These are phyloP conservation scores for Ornithorhynchus anatinus DNA, from an alignment of 2,113 vertebrate species.

Conservation along the genomic window DNA sequence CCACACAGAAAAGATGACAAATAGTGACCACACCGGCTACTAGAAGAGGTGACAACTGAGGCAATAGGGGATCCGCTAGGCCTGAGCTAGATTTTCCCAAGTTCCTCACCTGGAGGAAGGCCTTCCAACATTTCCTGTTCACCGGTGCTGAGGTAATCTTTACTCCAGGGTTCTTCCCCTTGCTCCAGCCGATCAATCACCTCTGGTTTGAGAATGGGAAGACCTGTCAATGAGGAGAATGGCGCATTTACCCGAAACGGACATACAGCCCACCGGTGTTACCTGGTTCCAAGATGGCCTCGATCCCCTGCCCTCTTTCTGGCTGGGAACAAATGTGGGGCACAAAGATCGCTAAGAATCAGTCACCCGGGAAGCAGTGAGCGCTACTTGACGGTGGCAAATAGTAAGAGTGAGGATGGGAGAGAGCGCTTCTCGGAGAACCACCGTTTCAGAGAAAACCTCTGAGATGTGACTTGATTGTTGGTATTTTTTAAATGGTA, in stretches of 20 bases:
- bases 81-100: background rate
- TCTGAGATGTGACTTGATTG: too few species aligned
- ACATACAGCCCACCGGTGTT: too few species aligned
- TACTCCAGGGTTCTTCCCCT: background rate
- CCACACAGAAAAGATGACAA: background rate
- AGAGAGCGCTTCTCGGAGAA: too few species aligned
- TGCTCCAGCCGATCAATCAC: background rate
- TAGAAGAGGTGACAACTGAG: background rate
- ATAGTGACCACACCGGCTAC: background rate
- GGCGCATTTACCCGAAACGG: background rate
- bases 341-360: too few species aligned
- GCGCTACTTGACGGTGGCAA: too few species aligned
- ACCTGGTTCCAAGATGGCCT: too few species aligned
- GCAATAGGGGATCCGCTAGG: background rate
- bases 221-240: background rate
- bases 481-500: too few species aligned
- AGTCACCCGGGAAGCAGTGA: too few species aligned
- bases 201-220: background rate
- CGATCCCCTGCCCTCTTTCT: too few species aligned
- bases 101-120: background rate
- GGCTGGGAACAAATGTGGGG: too few species aligned
- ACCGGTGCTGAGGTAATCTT: background rate
- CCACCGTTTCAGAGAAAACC: too few species aligned
- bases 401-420: too few species aligned
- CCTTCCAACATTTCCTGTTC: background rate